A percentile compares a stretch with the other conserved stretches of the same genome.
phyloP scores from a whole-genome alignment of 2,888 invertebrate species.

The Ectemnius cavifrons region DNA sequence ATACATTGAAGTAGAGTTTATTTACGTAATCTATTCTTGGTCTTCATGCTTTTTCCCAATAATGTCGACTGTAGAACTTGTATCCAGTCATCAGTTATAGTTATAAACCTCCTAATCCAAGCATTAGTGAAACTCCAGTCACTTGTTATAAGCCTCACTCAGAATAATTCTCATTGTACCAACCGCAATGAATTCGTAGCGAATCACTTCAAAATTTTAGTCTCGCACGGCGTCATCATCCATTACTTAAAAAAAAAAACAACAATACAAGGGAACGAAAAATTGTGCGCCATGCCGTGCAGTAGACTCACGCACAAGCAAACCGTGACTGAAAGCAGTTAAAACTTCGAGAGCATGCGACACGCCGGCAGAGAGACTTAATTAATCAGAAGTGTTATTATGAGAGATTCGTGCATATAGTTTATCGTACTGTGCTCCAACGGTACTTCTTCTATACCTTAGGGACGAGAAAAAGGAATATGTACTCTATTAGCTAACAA shows the following conservation, averaged over 20 bases:
- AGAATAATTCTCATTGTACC: slow-evolving; percentile 1
- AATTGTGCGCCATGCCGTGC: slow-evolving; percentile 24
- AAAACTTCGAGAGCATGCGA: slow-evolving; percentile 16
- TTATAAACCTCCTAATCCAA: not conserved
- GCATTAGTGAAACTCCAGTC: not conserved
- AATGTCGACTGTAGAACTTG: no score
- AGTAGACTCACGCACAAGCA: slow-evolving; percentile 63
- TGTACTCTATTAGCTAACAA: not conserved
- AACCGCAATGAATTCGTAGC: not conserved
- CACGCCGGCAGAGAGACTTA: slow-evolving; percentile 38
- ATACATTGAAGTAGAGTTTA: no score
- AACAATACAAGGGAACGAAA: not conserved
- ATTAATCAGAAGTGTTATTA: slow-evolving; percentile 61
- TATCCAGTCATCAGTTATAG: no score
- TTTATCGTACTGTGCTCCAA: slow-evolving; percentile 49
- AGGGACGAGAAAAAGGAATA: slow-evolving; percentile 18
- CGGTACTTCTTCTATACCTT: slow-evolving; percentile 18
- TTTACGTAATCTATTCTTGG: slow-evolving; percentile 1
- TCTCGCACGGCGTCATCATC: not conserved
- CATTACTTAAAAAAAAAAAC: not conserved
- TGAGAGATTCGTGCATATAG: slow-evolving; percentile 60
- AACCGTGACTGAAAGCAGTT: no score
- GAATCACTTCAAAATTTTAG: not conserved
- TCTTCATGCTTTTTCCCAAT: slow-evolving; percentile 6
- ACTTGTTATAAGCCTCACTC: slow-evolving; percentile 4